phyloP scores from a whole-genome alignment of 2,113 vertebrate species.

The Danio rerio region DNA sequence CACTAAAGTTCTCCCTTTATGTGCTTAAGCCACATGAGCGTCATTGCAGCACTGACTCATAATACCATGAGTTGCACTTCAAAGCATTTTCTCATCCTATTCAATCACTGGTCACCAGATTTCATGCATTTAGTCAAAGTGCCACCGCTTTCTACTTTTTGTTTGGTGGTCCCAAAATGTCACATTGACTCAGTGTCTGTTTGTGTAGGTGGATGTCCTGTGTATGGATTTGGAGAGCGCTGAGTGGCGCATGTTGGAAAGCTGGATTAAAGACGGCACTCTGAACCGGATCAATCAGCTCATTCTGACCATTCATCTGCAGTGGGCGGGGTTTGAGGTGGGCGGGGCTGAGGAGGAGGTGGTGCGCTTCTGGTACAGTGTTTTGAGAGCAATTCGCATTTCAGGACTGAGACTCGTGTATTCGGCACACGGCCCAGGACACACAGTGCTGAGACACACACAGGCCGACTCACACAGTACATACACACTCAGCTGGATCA shows the following conservation, averaged over 20 bases:
- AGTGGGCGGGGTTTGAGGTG: slow-evolving; percentile 81
- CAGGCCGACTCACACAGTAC: slow-evolving; percentile 66
- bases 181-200: slow-evolving; percentile 22
- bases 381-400: slow-evolving; percentile 67
- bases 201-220: slow-evolving; percentile 74
- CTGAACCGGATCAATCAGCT: slow-evolving; percentile 71
- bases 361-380: slow-evolving; percentile 79
- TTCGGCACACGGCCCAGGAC: slow-evolving; percentile 63
- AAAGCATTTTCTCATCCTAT: slow-evolving; percentile 43
- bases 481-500: slow-evolving; percentile 79
- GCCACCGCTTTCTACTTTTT: not conserved
- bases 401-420: slow-evolving; percentile 71
- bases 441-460: slow-evolving; percentile 65
- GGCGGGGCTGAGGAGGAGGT: slow-evolving; percentile 72
- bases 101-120: slow-evolving; percentile 36
- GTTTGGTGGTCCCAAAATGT: not conserved
- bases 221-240: slow-evolving; percentile 76
- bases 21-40: slow-evolving; percentile 74
- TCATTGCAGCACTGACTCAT: slow-evolving; percentile 76
- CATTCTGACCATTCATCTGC: slow-evolving; percentile 74
- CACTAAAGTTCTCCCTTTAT: slow-evolving; percentile 66
- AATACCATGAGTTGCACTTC: slow-evolving; percentile 52
- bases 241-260: slow-evolving; percentile 79
- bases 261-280: slow-evolving; percentile 72
- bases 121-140: not conserved